Base-by-base conservation (phyloP, 23 tunicate genomes). In the Halocynthia aurantium region DNA sequence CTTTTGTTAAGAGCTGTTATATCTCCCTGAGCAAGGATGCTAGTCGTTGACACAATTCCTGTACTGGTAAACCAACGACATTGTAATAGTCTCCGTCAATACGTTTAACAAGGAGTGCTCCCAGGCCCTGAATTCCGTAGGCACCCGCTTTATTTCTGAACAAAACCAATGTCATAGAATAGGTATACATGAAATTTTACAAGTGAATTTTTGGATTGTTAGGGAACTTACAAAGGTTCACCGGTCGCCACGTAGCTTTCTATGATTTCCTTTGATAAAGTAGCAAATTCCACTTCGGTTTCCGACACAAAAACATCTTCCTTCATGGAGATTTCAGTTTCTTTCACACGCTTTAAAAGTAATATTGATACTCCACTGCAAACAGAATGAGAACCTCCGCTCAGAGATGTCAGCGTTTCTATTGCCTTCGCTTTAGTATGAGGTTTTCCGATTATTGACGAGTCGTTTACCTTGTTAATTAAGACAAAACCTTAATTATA, bases 61-160 rank as follows among this genome's bases (percentile, higher is more conserved):
- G 76, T 6, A 77, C 56, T 8, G 99, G 99, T 60, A 94, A 81
- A 8, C 99, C 99, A 52, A 94, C 94, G 18, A 94, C 99, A 78
- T 94, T 94, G 82, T 83, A 75, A 57, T 88, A 94, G 70, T 84
- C 88, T 13, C 99, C 99, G 6, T 82, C 80, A 12, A 94, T 88
- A 49, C 57, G 64, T 67, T 88, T 53, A 51, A 94, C 99, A 60
- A 94, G 66, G 58, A 73, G 50, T 7, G 99, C 95, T 8, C 99
- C 99, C 7, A 76, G 74, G 6, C 95, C 94, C 69, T 94, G 99
- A n/a, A 88, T 88, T 10, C 99, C 99, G 73, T 94, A 94, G 7
- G 95, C 91, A 49, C 99, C 99, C 49, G 99, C 99, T 78, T 94
- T 94, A 81, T 94, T 92, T 55, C 98, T 91, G 69, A 7, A 76